These are phyloP conservation scores for Sporophila hypoxantha DNA, from an alignment of 2,113 vertebrate genomes.

Conservation along the genomic window DNA sequence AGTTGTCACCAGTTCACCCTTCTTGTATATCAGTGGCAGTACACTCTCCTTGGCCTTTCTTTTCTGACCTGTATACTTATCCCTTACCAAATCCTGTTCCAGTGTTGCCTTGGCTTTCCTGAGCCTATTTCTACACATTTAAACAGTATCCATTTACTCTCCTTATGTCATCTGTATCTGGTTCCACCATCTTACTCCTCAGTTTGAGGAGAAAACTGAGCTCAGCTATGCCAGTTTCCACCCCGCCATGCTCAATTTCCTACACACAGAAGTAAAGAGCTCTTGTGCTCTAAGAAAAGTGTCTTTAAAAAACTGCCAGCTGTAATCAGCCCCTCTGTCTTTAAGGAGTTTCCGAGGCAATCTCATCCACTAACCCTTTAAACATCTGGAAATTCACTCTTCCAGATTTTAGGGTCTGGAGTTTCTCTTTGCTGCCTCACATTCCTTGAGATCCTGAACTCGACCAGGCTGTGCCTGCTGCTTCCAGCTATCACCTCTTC, in stretches of 20 bases:
- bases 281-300: neutral
- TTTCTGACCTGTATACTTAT: neutral
- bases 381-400: neutral
- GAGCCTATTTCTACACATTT: neutral
- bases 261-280: neutral
- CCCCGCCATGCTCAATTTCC: neutral
- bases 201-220: neutral
- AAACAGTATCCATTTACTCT: neutral
- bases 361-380: neutral
- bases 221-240: neutral
- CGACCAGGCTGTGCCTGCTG: rapidly evolving
- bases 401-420: neutral
- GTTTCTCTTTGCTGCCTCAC: neutral
- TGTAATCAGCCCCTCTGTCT: neutral
- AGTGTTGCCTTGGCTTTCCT: neutral
- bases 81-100: neutral
- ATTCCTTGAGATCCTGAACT: neutral
- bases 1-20: neutral
- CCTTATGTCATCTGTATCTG: neutral
- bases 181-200: neutral
- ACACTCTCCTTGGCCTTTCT: neutral
- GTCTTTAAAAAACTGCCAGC: neutral
- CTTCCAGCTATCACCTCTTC: neutral
- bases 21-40: neutral
- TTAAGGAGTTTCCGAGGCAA: rapidly evolving